Evolutionary conservation across 2,113 vertebrate species (phyloP).

Genomic region (Passer montanus): DNA sequence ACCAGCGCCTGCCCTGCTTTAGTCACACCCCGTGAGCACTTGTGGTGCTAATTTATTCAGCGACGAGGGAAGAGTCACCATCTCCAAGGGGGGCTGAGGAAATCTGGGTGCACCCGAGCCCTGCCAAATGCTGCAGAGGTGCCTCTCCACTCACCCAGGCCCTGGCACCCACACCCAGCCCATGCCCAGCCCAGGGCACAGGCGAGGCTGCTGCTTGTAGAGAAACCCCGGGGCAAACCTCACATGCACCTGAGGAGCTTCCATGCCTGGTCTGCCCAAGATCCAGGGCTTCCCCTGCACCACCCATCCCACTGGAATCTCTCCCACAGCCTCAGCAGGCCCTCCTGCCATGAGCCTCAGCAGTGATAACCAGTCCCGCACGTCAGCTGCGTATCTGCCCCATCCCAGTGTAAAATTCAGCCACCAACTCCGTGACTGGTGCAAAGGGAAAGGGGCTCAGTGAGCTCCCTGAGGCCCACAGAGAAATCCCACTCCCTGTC

Average conservation of each 20-base stretch:
- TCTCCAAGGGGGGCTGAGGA: neutral
- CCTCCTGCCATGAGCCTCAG: neutral
- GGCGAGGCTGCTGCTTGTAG: neutral
- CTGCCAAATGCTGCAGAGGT: neutral
- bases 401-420: rapidly evolving
- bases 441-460: neutral
- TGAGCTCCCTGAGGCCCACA: rapidly evolving
- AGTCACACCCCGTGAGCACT: constrained; percentile 14
- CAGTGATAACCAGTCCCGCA: neutral
- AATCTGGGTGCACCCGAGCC: neutral
- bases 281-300: rapidly evolving
- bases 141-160: neutral
- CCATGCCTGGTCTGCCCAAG: rapidly evolving
- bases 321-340: neutral
- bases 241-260: neutral
- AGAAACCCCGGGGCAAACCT: rapidly evolving
- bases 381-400: neutral
- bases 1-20: constrained; percentile 40
- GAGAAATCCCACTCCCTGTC: neutral
- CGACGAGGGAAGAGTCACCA: neutral
- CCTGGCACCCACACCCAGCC: neutral
- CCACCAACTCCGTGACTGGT: rapidly evolving
- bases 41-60: constrained; percentile 62
- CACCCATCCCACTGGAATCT: neutral
- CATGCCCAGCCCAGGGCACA: neutral